Conservation (phyloP, 2,797 vertebrate genomes). For the Helostoma temminkii region DNA sequence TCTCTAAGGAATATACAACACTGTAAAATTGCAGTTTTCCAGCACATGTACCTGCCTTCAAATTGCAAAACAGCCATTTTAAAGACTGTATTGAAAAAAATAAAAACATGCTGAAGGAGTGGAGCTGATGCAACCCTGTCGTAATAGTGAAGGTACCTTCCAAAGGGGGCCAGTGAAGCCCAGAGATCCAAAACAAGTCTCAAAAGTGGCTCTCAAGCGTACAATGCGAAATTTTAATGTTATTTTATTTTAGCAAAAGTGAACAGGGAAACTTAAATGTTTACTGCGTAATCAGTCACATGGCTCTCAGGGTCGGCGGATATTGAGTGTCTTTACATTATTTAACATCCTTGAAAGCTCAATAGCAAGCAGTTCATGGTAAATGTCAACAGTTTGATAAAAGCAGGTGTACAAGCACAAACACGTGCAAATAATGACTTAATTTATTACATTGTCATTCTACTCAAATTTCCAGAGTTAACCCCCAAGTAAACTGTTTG, state of each 20-base stretch:
- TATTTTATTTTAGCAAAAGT: no score
- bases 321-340: background rate
- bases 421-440: background rate
- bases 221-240: background rate
- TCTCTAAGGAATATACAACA: background rate
- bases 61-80: background rate
- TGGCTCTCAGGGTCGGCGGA: background rate
- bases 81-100: conserved; percentile 11
- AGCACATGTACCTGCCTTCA: background rate
- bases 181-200: background rate
- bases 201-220: no score
- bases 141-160: no score
- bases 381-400: background rate
- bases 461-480: fast-evolving
- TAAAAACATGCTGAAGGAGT: conserved; percentile 9
- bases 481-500: background rate
- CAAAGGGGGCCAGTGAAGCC: background rate
- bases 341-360: background rate
- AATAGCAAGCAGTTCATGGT: no score
- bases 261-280: no score
- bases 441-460: fast-evolving
- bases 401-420: background rate
- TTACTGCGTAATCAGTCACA: background rate
- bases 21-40: background rate
- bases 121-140: conserved; percentile 67